Conservation (phyloP, 2,888 invertebrate species). For the Lochmaea capreae region DNA sequence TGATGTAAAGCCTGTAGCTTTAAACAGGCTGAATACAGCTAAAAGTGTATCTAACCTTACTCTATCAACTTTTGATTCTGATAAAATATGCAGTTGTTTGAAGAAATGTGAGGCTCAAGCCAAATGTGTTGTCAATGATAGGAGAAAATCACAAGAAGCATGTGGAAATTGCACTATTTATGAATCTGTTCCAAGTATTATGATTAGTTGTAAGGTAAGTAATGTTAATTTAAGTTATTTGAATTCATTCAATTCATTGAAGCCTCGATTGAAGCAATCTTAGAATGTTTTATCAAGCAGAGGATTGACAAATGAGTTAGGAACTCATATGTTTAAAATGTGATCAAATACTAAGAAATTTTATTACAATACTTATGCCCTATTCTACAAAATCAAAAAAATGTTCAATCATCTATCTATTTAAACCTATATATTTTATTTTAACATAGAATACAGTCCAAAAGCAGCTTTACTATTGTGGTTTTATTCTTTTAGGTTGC, state of each 20-base stretch:
- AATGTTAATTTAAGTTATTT: not conserved
- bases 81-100: slow-evolving; percentile 55
- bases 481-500: not conserved
- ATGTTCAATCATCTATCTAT: no score
- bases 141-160: slow-evolving; percentile 60
- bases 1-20: slow-evolving; percentile 59
- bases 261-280: not conserved
- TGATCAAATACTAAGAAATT: no score
- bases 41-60: slow-evolving; percentile 68
- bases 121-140: slow-evolving; percentile 40
- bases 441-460: not conserved
- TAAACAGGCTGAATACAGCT: slow-evolving; percentile 67
- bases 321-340: no score
- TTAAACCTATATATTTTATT: no score
- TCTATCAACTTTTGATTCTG: slow-evolving; percentile 58
- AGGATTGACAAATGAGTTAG: not conserved
- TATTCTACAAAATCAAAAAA: no score
- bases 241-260: not conserved
- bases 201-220: slow-evolving; percentile 47
- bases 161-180: slow-evolving; percentile 63
- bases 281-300: not conserved
- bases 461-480: not conserved
- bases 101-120: slow-evolving; percentile 51
- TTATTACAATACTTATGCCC: no score
- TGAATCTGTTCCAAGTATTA: slow-evolving; percentile 60